A percentile compares a stretch with the other conserved stretches of the same genome.
Evolutionary conservation across 2,113 vertebrate species (phyloP).

Genomic region (Leucoraja erinaceus): DNA sequence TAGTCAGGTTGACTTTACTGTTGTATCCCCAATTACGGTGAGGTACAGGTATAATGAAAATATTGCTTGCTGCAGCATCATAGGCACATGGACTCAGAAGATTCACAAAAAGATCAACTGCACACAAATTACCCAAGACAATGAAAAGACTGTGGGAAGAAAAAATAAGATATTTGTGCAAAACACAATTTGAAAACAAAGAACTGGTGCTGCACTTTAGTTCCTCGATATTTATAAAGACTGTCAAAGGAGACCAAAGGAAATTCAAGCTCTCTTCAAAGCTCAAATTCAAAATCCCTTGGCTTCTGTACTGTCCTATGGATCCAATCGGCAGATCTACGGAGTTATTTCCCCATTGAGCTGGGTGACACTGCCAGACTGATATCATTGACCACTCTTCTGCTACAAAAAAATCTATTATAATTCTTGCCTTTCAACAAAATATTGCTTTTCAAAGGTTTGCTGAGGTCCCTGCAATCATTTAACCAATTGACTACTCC

Average conservation of each 20-base stretch:
- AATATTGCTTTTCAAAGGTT: neutral
- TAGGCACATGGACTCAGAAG: no score
- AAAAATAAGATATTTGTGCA: no score
- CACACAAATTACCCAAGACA: no score
- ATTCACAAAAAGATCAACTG: no score
- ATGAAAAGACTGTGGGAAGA: no score
- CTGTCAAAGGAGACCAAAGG: neutral
- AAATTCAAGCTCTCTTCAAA: neutral
- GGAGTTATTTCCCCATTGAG: neutral
- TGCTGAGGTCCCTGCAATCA: neutral
- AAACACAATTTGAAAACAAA: no score
- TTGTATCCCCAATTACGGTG: no score
- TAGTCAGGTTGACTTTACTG: no score
- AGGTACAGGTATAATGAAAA: no score
- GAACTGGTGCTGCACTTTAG: no score
- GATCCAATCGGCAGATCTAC: neutral
- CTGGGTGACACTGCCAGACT: neutral
- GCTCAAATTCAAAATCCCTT: no score
- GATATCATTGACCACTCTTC: neutral
- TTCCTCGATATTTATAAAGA: neutral
- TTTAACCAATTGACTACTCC: neutral
- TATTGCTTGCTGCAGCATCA: no score
- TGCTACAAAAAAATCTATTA: neutral
- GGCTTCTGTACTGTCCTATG: neutral
- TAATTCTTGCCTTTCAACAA: neutral